Base-by-base conservation (phyloP, 2,888 invertebrate species). In the Emmelina monodactyla region DNA sequence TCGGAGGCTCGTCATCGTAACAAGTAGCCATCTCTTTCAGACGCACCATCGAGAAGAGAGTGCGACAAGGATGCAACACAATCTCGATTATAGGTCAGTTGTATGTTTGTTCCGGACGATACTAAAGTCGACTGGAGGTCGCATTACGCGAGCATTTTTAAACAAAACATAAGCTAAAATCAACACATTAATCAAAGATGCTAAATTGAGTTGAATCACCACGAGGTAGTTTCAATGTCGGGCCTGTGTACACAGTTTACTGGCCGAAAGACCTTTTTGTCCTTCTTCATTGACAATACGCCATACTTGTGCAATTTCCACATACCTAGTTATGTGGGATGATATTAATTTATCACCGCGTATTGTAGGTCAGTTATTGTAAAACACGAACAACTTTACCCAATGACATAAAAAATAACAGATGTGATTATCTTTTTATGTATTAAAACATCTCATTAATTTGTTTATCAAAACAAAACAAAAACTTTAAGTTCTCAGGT, bases 51-150 rank as follows among this genome's bases (percentile, higher is more conserved):
- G 38, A 42, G 39, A 38, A 43, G 35, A 43, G 56, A 46, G 72
- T 55, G 51, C 47, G 62, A 79, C 55, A 53, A 59, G 62, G 76
- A 76, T 55, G 54, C 60, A 55, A 48, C 50, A 63, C 46, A 54
- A 65, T 65, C 66, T 62, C 65, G 68, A 75, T 76, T 79, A 78
- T 79, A 78, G 79, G 78, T 79, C 78, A 79, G 75, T 73, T 72
- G 64, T 68, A 68, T 66, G 58, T 73, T 67, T 78, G 72, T 78
- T 75, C 75, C 76, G 78, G 69, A 71, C 76, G 73, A 67, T 68
- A 68, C 66, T 71, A 78, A 78, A 73, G 78, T 73, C 79, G 72
- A 62, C 73, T 79, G 73, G 76, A 79, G 79, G 79, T 79, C 75
- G 76, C 57, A 63, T 66, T 65, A 66, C 63, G 66, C 66, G 25